These are phyloP conservation scores for Rissa tridactyla DNA, from an alignment of 2,113 vertebrate species.

Conservation along the genomic window DNA sequence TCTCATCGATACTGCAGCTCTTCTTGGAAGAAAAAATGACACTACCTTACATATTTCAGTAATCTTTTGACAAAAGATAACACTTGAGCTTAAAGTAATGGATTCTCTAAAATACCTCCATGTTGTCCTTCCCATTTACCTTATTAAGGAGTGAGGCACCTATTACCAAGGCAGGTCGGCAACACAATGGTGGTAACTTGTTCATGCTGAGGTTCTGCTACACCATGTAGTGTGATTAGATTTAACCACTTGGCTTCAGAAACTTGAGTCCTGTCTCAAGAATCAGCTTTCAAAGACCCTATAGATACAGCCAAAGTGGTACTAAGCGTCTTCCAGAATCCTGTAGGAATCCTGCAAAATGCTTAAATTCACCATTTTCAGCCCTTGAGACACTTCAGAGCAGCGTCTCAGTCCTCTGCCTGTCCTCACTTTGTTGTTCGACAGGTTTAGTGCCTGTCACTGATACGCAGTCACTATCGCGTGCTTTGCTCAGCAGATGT, in stretches of 20 bases:
- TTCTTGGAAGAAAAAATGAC: neutral
- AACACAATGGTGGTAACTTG: neutral
- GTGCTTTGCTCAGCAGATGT: neutral
- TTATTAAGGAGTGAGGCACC: neutral
- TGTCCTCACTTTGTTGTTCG: neutral
- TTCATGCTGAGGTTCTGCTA: neutral
- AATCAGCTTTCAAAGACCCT: neutral
- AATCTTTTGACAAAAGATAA: neutral
- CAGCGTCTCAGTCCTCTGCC: neutral
- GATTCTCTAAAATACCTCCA: neutral
- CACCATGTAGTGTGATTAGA: neutral
- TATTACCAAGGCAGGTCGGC: neutral
- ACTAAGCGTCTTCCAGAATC: neutral
- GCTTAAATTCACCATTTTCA: neutral
- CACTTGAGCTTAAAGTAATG: neutral
- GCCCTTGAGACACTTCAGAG: neutral
- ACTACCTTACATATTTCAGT: neutral
- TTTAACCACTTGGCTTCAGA: neutral
- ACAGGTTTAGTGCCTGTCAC: neutral
- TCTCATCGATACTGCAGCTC: neutral
- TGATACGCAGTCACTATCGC: accelerated
- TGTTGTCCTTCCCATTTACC: neutral
- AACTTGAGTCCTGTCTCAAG: neutral
- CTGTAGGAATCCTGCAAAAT: neutral
- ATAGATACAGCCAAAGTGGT: neutral